Evolutionary conservation across 2,113 vertebrate genomes (phyloP), one percentile per base, ranked within the genome.

Genomic region (Arizona elegans): DNA sequence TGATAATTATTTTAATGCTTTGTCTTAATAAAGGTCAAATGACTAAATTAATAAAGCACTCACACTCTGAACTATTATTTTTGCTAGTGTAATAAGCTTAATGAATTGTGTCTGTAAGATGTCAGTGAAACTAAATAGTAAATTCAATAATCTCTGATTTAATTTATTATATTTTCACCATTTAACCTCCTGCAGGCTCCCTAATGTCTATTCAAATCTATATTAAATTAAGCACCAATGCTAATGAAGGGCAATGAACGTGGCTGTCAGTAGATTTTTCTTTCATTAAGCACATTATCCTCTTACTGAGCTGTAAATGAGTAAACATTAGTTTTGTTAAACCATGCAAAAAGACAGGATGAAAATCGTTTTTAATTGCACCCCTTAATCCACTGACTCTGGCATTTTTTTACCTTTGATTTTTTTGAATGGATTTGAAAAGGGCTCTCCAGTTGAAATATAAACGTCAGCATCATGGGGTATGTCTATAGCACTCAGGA

Each of bases 231-330:
- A 98, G 98, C 97, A 97, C 97, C 96, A 98, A 97, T 97, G 97
- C 98, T 98, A 98, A 98, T 98, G 98, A 98, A 98, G 97, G 97
- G 98, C 98, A 98, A 98, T 98, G 98, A 98, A 98, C 96, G 96
- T 97, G 97, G 97, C 98, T 98, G 98, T 98, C 98, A 98, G 98
- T 98, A 97, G 97, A 98, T 98, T 98, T 98, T 98, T 98, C 98
- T 98, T 98, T 98, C 98, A 98, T 98, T 98, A 98, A 97, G 98
- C 98, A 98, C 98, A 98, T 98, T 98, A 98, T 98, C 97, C 97
- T 98, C 97, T 98, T 97, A 98, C 98, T 98, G 97, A 98, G 98
- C 97, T 98, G 97, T 95, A 98, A 98, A 98, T 97, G 97, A 97
- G 97, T 98, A 98, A 98, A 98, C 98, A 98, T 98, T 98, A 97